Evolutionary conservation across 2,113 vertebrate species (phyloP).

Genomic region (Pyxicephalus adspersus): DNA sequence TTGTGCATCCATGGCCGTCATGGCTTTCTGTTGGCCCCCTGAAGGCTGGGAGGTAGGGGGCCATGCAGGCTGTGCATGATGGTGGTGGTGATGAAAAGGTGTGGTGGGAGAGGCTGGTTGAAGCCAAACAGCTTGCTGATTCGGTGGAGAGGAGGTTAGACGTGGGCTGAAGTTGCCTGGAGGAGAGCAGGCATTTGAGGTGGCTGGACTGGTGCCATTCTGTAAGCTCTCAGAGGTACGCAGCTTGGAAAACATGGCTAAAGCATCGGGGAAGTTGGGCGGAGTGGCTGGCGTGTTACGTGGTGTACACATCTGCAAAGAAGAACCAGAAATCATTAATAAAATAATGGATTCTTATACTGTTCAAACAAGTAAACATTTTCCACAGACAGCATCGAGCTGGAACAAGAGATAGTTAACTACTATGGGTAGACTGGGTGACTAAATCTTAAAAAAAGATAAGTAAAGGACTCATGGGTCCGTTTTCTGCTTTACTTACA

Average conservation of each 20-base stretch:
- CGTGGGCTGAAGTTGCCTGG: conserved; percentile 79
- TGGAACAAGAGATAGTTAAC: background rate
- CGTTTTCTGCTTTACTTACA: too few species aligned
- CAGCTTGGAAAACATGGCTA: conserved; percentile 96
- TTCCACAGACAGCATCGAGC: background rate
- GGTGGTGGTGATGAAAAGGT: conserved; percentile 74
- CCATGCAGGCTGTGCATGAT: conserved; percentile 82
- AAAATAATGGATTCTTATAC: too few species aligned
- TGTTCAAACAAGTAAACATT: too few species aligned
- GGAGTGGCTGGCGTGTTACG: conserved; percentile 95
- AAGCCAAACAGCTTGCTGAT: conserved; percentile 79
- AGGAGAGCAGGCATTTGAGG: conserved; percentile 84
- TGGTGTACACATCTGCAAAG: conserved; percentile 89
- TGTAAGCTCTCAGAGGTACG: conserved; percentile 81
- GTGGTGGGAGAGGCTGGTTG: conserved; percentile 83
- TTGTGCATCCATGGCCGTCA: conserved; percentile 81
- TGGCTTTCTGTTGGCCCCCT: conserved; percentile 74
- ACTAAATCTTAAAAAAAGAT: too few species aligned
- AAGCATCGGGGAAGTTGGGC: conserved; percentile 91
- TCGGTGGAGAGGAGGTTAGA: conserved; percentile 87
- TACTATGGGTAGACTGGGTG: too few species aligned
- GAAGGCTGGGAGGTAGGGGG: conserved; percentile 76
- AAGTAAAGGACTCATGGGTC: too few species aligned
- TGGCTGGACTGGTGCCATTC: conserved; percentile 71
- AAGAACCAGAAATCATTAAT: background rate